Base-by-base conservation (phyloP, 1,140 invertebrate species). In the Lepidostoma basale region DNA sequence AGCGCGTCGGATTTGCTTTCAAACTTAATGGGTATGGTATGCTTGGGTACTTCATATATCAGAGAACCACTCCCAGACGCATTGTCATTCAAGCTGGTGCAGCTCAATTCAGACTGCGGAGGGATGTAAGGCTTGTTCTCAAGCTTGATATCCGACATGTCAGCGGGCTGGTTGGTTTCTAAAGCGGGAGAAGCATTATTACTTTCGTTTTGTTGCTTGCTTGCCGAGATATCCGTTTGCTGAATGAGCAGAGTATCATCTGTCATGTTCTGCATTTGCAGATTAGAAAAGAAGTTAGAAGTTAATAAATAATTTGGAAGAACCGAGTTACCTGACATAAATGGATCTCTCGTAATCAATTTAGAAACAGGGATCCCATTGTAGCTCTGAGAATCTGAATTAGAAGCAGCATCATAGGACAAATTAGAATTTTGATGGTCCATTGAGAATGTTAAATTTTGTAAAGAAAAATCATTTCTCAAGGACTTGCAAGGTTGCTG, bases 401-500 rank as follows among this genome's bases (percentile, higher is more conserved):
- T 52, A 3, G 30, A 20, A 3, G 44, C 10, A 30, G 14, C 12
- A 20, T 62, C 42, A 49, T 62, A 47, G 3, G 18, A 30, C 42
- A 62, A 47, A 16, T 14, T 6, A 2, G 30, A 6, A 39, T 30
- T 49, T 30, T 47, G 42, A 30, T 30, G 9, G 6, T 49, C 28
- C 10, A 8, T 33, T 23, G 42, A 28, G 6, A 49, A 49, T 30
- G 56, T 12, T 23, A 44, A 23, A 60, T 40, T 42, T n/a, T 42
- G 12, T 14, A 42, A 42, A 5, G 8, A 14, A 22, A 49, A 52
- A 28, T 39, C 33, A 39, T 54, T 23, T n/a, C 80, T 77, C n/a
- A 80, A 62, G 33, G 75, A 73, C 62, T 77, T 78, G 62, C 80
- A 81, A 69, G 80, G 78, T 60, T 81, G 79, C 65, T 81, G 80